Percentiles rank a stretch among this genome's conserved stretches.
phyloP scores from a whole-genome alignment of 2,888 invertebrate genomes.

The Eutolmus rufibarbis region DNA sequence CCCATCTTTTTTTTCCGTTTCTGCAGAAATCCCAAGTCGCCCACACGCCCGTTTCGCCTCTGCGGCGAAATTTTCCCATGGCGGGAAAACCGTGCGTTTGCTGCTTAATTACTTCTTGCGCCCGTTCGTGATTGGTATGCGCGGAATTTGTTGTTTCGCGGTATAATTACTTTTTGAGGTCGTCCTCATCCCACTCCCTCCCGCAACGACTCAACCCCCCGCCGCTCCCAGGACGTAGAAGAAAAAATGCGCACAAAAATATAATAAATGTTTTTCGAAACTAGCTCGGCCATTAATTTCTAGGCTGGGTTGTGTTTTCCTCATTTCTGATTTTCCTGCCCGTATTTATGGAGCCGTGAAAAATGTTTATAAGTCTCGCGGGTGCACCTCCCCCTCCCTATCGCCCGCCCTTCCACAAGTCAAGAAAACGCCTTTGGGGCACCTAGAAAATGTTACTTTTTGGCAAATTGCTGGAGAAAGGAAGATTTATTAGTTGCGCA shows the following conservation, averaged over 20 bases:
- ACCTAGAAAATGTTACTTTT: neutral
- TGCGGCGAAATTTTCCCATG: slow-evolving; percentile 25
- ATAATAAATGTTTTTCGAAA: neutral
- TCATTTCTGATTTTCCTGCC: neutral
- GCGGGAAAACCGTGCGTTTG: slow-evolving; percentile 12
- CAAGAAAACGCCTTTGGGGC: neutral
- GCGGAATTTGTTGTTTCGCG: slow-evolving; percentile 25
- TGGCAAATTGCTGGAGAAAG: slow-evolving; percentile 31
- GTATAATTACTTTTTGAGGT: slow-evolving; percentile 27
- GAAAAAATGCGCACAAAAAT: neutral
- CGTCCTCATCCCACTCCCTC: neutral
- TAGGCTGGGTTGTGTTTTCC: neutral
- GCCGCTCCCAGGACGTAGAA: neutral
- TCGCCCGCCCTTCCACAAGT: neutral
- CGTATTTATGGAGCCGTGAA: slow-evolving; percentile 9
- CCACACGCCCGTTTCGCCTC: neutral
- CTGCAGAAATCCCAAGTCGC: neutral
- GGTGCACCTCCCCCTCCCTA: neutral
- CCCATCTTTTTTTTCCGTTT: neutral
- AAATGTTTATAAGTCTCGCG: slow-evolving; percentile 8
- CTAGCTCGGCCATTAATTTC: slow-evolving; percentile 1
- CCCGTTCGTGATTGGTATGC: slow-evolving; percentile 32
- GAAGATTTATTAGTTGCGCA: slow-evolving; percentile 19
- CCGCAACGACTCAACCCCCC: neutral
- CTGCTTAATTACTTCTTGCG: slow-evolving; percentile 14